phyloP scores from a whole-genome alignment of 30 jellyfish, hydroid and myxozoan genomes.

The Haliclystus octoradiatus region DNA sequence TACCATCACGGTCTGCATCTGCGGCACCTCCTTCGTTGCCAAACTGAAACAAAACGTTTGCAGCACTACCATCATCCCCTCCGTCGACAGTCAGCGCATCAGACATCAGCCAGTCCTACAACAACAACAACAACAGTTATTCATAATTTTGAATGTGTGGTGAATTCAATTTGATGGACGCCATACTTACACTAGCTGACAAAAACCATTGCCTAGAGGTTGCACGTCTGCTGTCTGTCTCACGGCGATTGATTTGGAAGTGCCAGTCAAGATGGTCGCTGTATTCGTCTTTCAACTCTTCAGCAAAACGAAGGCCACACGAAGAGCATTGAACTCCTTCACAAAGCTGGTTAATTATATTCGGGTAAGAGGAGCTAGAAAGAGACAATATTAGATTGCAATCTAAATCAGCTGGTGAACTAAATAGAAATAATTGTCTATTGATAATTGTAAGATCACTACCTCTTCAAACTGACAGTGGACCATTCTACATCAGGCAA shows the following conservation, averaged over 20 bases:
- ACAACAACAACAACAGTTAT: neutral
- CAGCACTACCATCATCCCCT: neutral
- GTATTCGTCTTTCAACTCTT: conserved; percentile 38
- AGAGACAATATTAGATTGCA: no score
- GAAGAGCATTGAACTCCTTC: conserved; percentile 87
- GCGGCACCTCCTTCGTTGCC: neutral
- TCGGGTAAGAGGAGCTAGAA: conserved; percentile 27
- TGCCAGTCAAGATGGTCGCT: conserved; percentile 98
- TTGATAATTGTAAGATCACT: no score
- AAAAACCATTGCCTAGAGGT: conserved; percentile 79
- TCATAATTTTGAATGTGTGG: no score
- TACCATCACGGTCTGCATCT: neutral
- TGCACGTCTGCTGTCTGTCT: conserved; percentile 58
- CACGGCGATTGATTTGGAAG: conserved; percentile 62
- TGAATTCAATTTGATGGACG: neutral
- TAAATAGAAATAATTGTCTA: no score
- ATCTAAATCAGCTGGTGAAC: no score
- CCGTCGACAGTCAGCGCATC: conserved; percentile 34
- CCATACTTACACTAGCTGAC: conserved; percentile 43
- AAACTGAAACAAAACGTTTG: neutral
- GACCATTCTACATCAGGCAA: neutral
- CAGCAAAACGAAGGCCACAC: conserved; percentile 84
- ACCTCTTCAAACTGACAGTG: neutral
- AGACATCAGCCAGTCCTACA: conserved; percentile 44
- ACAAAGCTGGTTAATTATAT: conserved; percentile 44